Base-by-base conservation (phyloP, 2,797 vertebrate species). In the Mustela erminea region DNA sequence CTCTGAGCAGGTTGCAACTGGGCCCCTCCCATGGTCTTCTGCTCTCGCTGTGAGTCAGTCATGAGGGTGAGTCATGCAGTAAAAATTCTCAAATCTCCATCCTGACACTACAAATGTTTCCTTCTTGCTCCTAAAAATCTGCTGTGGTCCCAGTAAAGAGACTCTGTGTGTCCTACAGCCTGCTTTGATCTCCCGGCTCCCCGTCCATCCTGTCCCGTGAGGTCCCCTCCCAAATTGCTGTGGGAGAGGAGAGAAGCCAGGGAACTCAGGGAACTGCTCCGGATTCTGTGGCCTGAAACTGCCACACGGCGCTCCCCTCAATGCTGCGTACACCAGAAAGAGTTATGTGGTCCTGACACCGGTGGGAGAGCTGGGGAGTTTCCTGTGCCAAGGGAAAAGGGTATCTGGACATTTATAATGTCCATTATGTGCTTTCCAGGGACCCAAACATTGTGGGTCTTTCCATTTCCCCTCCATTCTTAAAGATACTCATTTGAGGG, bases 401-500 rank as follows among this genome's bases (percentile, higher is more conserved):
- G 6, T 32, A 27, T 35, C 46, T 58, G 18, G 14, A 35, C 27
- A 1, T 56, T 5, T 10, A 7, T 68, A 66, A 88, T 23, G 56
- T 38, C 83, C 54, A 13, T 12, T 52, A 27, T 32, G n/a, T 25
- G 52, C 29, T 96, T 49, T 56, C 62, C 15, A 25, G 60, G n/a
- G 23, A 88, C 25, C 17, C 43, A 81, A 41, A 29, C 43, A 49
- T 25, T 17, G 11, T 52, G 72, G 23, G 29, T 90, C 70, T 82
- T 49, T 38, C 35, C 41, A 38, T 15, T 23, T 32, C 10, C 32
- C 4, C 27, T 52, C 27, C 10, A 62, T 66, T 66, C 82, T 46
- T 54, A 86, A 81, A 92, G 35, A 15, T 89, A 38, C 25, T 80
- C 74, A 38, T 58, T 46, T 52, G 86, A 25, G 49, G 43, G 60